A percentile compares a stretch with the other conserved stretches of the same genome.
Conservation (phyloP, 2,888 invertebrate species). For the Sinelater perroti region DNA sequence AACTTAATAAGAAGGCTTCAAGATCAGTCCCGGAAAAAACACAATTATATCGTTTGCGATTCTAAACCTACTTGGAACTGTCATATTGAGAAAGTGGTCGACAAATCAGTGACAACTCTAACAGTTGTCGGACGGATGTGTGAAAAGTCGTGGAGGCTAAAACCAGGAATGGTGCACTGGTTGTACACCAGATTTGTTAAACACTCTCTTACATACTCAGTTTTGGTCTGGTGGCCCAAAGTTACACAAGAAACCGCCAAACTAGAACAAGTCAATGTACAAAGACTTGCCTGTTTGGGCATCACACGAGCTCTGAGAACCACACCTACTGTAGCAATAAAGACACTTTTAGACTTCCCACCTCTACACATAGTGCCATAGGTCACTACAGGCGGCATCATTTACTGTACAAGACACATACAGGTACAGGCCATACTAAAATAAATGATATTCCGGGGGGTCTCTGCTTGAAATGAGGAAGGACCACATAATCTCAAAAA, state of each 20-base stretch:
- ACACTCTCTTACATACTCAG: background rate
- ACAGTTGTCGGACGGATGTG: background rate
- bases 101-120: background rate
- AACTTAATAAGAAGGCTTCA: too few species aligned
- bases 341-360: background rate
- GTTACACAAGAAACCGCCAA: background rate
- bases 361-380: background rate
- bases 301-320: background rate
- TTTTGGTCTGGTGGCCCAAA: conserved; percentile 4
- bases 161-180: background rate
- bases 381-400: too few species aligned
- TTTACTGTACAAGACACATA: too few species aligned
- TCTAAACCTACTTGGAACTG: background rate
- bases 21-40: too few species aligned
- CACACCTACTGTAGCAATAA: background rate
- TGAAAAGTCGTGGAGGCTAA: background rate
- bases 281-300: background rate
- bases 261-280: background rate
- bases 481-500: too few species aligned
- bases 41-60: too few species aligned
- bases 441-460: too few species aligned
- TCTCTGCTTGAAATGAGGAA: too few species aligned
- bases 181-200: conserved; percentile 1
- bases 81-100: background rate
- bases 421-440: too few species aligned